Evolutionary conservation across 2,797 vertebrate genomes (phyloP).

Genomic region (Crenichthys baileyi): DNA sequence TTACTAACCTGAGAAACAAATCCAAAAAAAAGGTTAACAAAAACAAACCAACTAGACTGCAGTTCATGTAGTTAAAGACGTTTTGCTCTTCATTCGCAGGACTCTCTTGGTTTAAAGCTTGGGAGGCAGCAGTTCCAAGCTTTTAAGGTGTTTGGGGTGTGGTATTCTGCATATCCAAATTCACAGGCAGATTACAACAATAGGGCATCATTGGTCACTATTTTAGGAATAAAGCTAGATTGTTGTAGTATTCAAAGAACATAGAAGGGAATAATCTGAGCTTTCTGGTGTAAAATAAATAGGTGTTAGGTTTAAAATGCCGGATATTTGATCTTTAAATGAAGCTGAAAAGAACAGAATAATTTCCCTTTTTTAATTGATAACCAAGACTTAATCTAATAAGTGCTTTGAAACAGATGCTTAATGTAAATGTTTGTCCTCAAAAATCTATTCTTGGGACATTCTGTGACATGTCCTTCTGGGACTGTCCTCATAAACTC

Average conservation of each 20-base stretch:
- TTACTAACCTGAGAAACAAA: background rate
- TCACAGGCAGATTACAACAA: too few species aligned
- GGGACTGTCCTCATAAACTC: background rate
- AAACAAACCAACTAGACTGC: too few species aligned
- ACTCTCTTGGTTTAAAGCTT: too few species aligned
- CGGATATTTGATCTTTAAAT: background rate
- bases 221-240: background rate
- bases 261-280: background rate
- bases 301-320: background rate
- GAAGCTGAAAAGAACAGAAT: background rate
- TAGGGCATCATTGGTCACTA: too few species aligned
- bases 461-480: background rate
- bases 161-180: too few species aligned
- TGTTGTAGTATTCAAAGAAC: background rate
- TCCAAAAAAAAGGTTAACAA: too few species aligned
- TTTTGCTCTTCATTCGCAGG: too few species aligned
- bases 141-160: too few species aligned
- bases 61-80: too few species aligned
- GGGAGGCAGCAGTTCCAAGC: too few species aligned
- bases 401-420: background rate
- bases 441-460: background rate
- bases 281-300: background rate
- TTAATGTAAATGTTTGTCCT: conserved; percentile 1
- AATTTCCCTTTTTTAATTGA: background rate
- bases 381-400: background rate